Base-by-base conservation (phyloP, 1,140 invertebrate genomes). In the Cydia amplana region DNA sequence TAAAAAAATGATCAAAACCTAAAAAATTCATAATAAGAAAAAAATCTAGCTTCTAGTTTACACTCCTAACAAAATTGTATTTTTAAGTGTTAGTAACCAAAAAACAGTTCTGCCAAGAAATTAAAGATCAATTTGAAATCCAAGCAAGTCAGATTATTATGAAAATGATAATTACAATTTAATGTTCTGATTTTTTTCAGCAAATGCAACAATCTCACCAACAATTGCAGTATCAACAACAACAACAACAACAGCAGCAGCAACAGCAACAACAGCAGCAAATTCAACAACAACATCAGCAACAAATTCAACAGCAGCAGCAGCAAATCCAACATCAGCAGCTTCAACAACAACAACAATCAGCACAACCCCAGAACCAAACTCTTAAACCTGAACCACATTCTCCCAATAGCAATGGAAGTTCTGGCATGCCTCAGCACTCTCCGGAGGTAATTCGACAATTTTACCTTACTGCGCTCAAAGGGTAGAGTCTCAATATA, bases 171-270 rank as follows among this genome's bases (percentile, higher is more conserved):
- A 65, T 74, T 72, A 67, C 72, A 14, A 25, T 36, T 75, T 20
- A 60, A 14, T 55, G 60, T 64, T 72, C 40, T 74, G 49, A 36
- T 28, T 28, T 49, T 36, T 67, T 75, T 46, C 74, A 85, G 80
- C 83, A 91, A 84, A 90, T 92, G 82, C 89, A 90, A 76, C 86
- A 90, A 79, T 85, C 83, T 64, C 88, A 89, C 67, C 86, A 89
- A 82, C 82, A 70, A 70, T 20, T 70, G 65, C 65, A 70, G 77
- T 84, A 87, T 73, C 84, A 89, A 75, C 93, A 87, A 49, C 86
- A 87, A 25, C 85, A 88, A 51, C 80, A 83, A 25, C 82, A 84
- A 20, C 86, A 86, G 14, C 81, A 91, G 72, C 89, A 89, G 73
- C 91, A 92, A 79, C 85, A 85, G 49, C 84, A 86, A 63, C 85